These are phyloP conservation scores for Mycalesis mineus DNA, from an alignment of 2,888 invertebrate genomes.

Conservation along the genomic window DNA sequence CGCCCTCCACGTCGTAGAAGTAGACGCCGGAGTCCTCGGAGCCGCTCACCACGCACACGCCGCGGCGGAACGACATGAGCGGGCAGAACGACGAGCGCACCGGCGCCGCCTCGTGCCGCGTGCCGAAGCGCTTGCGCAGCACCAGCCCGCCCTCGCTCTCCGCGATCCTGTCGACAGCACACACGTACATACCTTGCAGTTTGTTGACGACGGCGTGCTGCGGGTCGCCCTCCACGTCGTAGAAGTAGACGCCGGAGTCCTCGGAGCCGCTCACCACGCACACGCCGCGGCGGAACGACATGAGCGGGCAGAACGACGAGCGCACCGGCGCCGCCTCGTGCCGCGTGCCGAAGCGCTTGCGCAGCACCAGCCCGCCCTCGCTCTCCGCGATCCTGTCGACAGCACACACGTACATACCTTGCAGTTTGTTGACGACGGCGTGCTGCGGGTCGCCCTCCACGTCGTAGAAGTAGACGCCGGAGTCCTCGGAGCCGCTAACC, in stretches of 20 bases:
- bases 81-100: slow-evolving; percentile 91
- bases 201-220: slow-evolving; percentile 78
- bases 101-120: slow-evolving; percentile 78
- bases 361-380: slow-evolving; percentile 78
- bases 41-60: slow-evolving; percentile 63
- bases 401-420: too few species aligned
- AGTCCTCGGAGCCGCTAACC: slow-evolving; percentile 88
- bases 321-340: slow-evolving; percentile 80
- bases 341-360: slow-evolving; percentile 29
- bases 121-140: slow-evolving; percentile 82
- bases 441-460: slow-evolving; percentile 79
- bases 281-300: slow-evolving; percentile 89
- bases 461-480: slow-evolving; percentile 87
- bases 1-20: slow-evolving; percentile 85
- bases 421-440: slow-evolving; percentile 78
- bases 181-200: slow-evolving; percentile 64
- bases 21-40: slow-evolving; percentile 88
- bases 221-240: slow-evolving; percentile 82
- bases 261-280: slow-evolving; percentile 89
- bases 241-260: slow-evolving; percentile 87
- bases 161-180: slow-evolving; percentile 68
- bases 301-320: slow-evolving; percentile 90
- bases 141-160: slow-evolving; percentile 81
- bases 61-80: slow-evolving; percentile 88
- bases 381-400: slow-evolving; percentile 78